Conservation (phyloP, 2,888 invertebrate genomes). For the Athalia circularis region DNA sequence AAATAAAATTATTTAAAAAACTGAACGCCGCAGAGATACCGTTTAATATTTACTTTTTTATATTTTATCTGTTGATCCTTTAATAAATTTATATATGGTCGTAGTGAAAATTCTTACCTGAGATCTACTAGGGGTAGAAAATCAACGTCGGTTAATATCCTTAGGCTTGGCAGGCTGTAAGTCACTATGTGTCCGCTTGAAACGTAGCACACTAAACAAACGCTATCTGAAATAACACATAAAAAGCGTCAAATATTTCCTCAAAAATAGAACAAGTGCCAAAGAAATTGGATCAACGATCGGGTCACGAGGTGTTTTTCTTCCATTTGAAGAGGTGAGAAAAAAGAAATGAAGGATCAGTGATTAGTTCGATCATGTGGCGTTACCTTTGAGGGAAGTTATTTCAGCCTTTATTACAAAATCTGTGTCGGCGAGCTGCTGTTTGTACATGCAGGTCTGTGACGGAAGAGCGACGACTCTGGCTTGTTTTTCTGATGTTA, state of each 20-base stretch:
- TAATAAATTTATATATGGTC: slow-evolving; percentile 3
- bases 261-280: slow-evolving; percentile 67
- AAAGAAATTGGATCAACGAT: slow-evolving; percentile 69
- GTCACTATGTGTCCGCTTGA: slow-evolving; percentile 95
- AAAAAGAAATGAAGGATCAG: slow-evolving; percentile 20
- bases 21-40: slow-evolving; percentile 50
- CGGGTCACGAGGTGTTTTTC: not conserved
- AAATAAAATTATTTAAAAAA: slow-evolving; percentile 18
- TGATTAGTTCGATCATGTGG: not conserved
- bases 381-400: slow-evolving; percentile 90
- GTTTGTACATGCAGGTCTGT: slow-evolving; percentile 95
- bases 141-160: slow-evolving; percentile 93
- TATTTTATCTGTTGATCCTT: not conserved
- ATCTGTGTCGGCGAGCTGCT: slow-evolving; percentile 93
- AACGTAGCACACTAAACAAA: slow-evolving; percentile 94
- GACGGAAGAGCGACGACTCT: slow-evolving; percentile 95
- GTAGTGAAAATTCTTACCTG: slow-evolving; percentile 79
- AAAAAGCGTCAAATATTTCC: slow-evolving; percentile 58
- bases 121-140: slow-evolving; percentile 96
- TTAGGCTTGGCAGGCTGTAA: slow-evolving; percentile 96
- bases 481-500: slow-evolving; percentile 96
- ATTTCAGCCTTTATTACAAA: slow-evolving; percentile 97
- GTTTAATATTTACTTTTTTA: slow-evolving; percentile 8
- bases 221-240: slow-evolving; percentile 86
- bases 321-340: not conserved